A percentile compares a stretch with the other conserved stretches of the same genome.
These are phyloP conservation scores for Lepidochrysops patricia DNA, from an alignment of 2,888 invertebrate genomes.

Conservation along the genomic window DNA sequence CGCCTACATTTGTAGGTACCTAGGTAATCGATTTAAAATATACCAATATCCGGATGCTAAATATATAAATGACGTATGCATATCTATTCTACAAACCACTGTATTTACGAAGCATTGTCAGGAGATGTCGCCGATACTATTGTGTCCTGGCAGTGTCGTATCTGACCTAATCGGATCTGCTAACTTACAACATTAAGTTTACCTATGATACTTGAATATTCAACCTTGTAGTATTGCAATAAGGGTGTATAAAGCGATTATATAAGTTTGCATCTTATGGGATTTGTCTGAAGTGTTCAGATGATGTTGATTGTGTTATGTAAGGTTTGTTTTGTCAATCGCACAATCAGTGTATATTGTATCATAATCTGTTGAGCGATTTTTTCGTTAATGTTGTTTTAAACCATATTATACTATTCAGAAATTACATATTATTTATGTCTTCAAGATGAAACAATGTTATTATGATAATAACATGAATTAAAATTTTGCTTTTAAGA, in stretches of 20 bases:
- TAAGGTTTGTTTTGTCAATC: conserved; percentile 49
- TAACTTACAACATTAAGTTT: conserved; percentile 18
- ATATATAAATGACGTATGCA: background rate
- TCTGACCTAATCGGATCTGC: conserved; percentile 65
- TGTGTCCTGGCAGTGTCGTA: conserved; percentile 58
- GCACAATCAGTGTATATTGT: conserved; percentile 23
- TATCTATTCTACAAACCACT: conserved; percentile 41
- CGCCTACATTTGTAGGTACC: no score
- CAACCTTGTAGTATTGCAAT: conserved; percentile 20
- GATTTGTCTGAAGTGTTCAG: conserved; percentile 65
- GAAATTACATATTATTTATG: no score
- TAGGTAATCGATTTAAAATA: no score
- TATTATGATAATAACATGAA: no score
- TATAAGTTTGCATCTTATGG: conserved; percentile 38
- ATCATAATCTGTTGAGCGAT: background rate
- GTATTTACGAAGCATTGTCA: conserved; percentile 56
- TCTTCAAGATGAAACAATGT: no score
- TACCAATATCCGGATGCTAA: background rate
- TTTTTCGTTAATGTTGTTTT: background rate
- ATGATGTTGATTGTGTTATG: conserved; percentile 65
- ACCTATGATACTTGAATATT: background rate
- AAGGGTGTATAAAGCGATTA: conserved; percentile 21
- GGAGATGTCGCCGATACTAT: conserved; percentile 47
- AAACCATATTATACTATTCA: no score
- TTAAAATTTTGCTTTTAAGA: no score